Base-by-base conservation (phyloP, 2,797 vertebrate genomes). In the Danio kyathit region DNA sequence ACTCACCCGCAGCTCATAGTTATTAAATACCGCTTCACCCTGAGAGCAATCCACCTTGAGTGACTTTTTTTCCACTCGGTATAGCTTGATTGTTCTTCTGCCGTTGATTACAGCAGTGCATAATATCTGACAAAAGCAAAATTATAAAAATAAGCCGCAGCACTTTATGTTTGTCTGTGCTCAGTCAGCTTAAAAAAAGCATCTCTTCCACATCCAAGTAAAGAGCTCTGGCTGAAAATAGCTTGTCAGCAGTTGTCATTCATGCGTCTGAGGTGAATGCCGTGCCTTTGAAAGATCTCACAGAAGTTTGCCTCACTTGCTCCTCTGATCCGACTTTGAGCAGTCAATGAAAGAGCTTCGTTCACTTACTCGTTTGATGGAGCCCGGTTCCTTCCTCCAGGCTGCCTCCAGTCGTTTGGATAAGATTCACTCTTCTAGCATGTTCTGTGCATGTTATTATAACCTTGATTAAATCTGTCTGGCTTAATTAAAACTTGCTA, bases 341-440 rank as follows among this genome's bases (percentile, higher is more conserved):
- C 72, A 79, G 79, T 70, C 78, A 66, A 44, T 64, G 40, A 79
- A 81, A 83, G 46, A 66, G 44, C 65, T 49, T 80, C 29, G 0
- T 61, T 80, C 61, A 12, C 54, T 54, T 43, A n/a, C 75, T 86
- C 52, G 82, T 87, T 86, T 90, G 87, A 89, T 89, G 89, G 84
- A 7, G 41, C 61, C 79, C 9, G 46, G 81, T 88, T 87, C 84
- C 89, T 88, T 88, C 89, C 82, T 85, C 83, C 87, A 86, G 76
- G 85, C 76, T 69, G 65, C 79, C 54, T 82, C 46, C 70, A 73
- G 79, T 71, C 56, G 82, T 52, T 76, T 86, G 82, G 80, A 61
- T 80, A 74, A 71, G 76, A 73, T 61, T 48, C 73, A 76, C 60
- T 86, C 76, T 64, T 79, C 84, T 81, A 51, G 79, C 73, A 88